A percentile compares a stretch with the other conserved stretches of the same genome.
These are phyloP conservation scores for Zonotrichia albicollis DNA, from an alignment of 2,797 vertebrate genomes.

Conservation along the genomic window DNA sequence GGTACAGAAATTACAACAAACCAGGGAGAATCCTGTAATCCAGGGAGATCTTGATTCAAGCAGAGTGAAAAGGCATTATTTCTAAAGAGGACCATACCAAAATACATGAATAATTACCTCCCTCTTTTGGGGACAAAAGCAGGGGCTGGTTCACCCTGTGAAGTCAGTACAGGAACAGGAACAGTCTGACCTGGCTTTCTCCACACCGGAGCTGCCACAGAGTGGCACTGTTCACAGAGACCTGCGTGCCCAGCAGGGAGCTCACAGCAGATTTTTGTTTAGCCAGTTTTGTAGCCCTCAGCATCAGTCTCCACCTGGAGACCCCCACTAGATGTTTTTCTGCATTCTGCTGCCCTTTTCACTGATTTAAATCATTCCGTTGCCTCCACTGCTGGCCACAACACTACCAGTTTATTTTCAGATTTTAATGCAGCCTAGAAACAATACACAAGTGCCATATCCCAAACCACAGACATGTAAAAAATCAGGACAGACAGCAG, in stretches of 20 bases:
- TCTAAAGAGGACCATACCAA: background rate
- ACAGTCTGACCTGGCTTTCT: background rate
- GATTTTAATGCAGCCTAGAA: background rate
- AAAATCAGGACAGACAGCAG: conserved; percentile 24
- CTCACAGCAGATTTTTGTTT: background rate
- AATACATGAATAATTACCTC: background rate
- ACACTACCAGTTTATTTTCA: background rate
- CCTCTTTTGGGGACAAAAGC: background rate
- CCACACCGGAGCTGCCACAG: background rate
- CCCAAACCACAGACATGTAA: background rate
- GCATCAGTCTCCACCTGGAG: background rate
- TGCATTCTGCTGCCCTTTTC: background rate
- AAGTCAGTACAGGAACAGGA: background rate
- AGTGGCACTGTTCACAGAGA: conserved; percentile 17
- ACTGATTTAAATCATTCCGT: background rate
- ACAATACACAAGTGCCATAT: background rate
- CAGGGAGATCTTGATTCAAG: background rate
- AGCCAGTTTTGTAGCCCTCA: background rate
- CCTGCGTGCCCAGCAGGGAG: background rate
- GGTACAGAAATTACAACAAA: background rate
- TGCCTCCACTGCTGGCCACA: background rate
- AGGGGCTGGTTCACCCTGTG: background rate
- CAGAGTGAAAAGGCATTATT: background rate
- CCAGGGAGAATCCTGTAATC: background rate
- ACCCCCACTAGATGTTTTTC: background rate